Evolutionary conservation across 2,113 vertebrate genomes (phyloP), one percentile per base, ranked within the genome.

Genomic region (Sturnus vulgaris): DNA sequence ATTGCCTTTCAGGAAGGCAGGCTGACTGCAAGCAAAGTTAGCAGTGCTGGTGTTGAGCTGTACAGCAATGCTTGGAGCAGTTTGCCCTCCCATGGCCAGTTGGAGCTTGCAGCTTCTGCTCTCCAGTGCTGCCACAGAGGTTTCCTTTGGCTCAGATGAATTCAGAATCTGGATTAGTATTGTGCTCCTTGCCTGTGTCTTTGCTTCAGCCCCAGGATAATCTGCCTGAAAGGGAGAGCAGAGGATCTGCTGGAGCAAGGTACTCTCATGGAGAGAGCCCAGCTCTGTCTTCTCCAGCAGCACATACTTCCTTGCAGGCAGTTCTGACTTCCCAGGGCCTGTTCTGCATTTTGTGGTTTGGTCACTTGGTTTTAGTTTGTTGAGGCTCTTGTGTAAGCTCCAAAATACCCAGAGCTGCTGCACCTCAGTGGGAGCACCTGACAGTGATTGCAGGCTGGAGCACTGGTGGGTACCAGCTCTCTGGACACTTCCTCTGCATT

Each of bases 31-130:
- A 39, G 80, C 42, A 14, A 77, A 95, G 91, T 93, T 77, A 71
- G 75, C 50, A 55, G 12, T 13, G 82, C 55, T 3, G 16, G 4
- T 28, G 69, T 22, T 80, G 93, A 76, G 9, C 57, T 4, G 15
- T 3, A 24, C 52, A 31, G 79, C 86, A 95, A 94, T 59, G 80
- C 94, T 93, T 81, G 88, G 92, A 93, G 94, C 96, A 94, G 94
- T 93, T 97, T 97, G 96, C 96, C 94, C 94, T 97, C 96, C 86
- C 2, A 94, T 96, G 96, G 96, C 88, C 92, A 49, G 24, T 37
- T 78, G 64, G 72, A 86, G 68, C 92, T 73, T 94, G 80, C 92
- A 93, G 76, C 86, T 90, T 52, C 78, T 49, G 61, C 71, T 88
- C 61, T 71, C 61, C 15, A 37, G 0, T 3, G 0, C 85, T 70